Conservation (phyloP, 1,140 invertebrate species). For the Apis cerana region DNA sequence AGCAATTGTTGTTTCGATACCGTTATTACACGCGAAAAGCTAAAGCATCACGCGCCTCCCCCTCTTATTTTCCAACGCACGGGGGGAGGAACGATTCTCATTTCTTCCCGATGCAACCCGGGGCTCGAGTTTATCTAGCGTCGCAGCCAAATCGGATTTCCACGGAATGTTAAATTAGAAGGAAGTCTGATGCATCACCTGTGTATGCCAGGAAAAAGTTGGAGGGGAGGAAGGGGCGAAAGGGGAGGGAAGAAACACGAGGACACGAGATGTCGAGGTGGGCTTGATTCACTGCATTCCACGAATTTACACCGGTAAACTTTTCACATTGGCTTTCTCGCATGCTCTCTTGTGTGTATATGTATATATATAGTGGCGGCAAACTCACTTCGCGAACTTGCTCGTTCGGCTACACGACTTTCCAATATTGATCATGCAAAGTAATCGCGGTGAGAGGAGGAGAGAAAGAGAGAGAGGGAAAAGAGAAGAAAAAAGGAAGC, state of each 20-base stretch:
- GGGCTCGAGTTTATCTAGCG: constrained; percentile 52
- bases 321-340: constrained; percentile 47
- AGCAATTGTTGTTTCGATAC: not conserved
- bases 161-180: constrained; percentile 63
- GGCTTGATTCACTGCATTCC: constrained; percentile 44
- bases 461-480: too few species aligned
- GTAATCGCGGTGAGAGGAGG: not conserved
- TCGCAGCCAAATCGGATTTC: constrained; percentile 58
- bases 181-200: constrained; percentile 43
- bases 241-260: not conserved
- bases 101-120: not conserved
- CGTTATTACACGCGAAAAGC: too few species aligned
- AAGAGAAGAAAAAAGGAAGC: not conserved
- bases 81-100: constrained; percentile 30
- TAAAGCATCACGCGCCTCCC: not conserved
- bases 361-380: not conserved
- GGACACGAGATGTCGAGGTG: not conserved
- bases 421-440: constrained; percentile 30
- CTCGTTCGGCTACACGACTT: constrained; percentile 12
- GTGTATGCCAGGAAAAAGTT: constrained; percentile 12
- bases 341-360: not conserved
- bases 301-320: constrained; percentile 47
- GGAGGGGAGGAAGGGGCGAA: not conserved
- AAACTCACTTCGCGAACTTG: constrained; percentile 6
- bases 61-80: constrained; percentile 1